These are phyloP conservation scores for Periophthalmodon schlosseri DNA, from an alignment of 2,113 vertebrate genomes.

Conservation along the genomic window DNA sequence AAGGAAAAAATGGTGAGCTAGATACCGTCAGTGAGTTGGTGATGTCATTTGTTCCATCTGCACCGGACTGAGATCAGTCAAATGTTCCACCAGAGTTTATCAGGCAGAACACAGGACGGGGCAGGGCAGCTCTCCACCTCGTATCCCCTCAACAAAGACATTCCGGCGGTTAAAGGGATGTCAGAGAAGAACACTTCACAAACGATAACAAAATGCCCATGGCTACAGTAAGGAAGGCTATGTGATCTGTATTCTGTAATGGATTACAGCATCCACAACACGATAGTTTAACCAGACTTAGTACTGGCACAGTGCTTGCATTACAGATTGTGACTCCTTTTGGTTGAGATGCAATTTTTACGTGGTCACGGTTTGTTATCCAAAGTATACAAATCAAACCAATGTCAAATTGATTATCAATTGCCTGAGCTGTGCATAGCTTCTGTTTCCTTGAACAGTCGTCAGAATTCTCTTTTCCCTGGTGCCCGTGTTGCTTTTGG, in stretches of 20 bases:
- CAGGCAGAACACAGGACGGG: slow-evolving; percentile 59
- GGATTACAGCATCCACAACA: not conserved
- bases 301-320: not conserved
- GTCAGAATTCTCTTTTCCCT: slow-evolving; percentile 64
- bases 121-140: slow-evolving; percentile 53
- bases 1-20: slow-evolving; percentile 32
- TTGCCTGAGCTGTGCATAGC: slow-evolving; percentile 19
- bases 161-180: slow-evolving; percentile 55
- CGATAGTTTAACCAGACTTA: not conserved
- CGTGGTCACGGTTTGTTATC: not conserved
- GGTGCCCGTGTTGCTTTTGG: slow-evolving; percentile 72
- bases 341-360: not conserved
- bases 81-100: slow-evolving; percentile 70
- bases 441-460: slow-evolving; percentile 64
- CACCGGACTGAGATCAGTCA: slow-evolving; percentile 62
- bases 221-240: not conserved
- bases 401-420: slow-evolving; percentile 1
- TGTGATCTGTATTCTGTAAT: not conserved
- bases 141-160: slow-evolving; percentile 59
- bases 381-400: not conserved
- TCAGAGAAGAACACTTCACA: slow-evolving; percentile 22
- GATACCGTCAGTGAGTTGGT: slow-evolving; percentile 62
- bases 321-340: not conserved
- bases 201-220: slow-evolving; percentile 7
- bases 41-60: slow-evolving; percentile 77